Evolutionary conservation across 2,888 invertebrate genomes (phyloP).

Genomic region (Syrphus vitripennis): DNA sequence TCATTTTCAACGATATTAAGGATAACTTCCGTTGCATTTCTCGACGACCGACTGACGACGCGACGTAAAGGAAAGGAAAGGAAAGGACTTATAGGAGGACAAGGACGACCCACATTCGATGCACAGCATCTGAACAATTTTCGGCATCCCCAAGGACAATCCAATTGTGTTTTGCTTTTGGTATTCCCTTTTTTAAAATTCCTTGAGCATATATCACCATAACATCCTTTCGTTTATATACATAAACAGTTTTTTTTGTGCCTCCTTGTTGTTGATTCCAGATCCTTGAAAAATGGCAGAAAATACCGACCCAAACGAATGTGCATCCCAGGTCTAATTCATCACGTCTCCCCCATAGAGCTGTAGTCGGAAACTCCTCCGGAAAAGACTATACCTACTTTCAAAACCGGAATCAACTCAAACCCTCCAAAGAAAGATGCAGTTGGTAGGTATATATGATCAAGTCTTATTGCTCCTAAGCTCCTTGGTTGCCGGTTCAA

Average conservation of each 20-base stretch:
- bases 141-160: conserved; percentile 59
- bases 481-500: not conserved
- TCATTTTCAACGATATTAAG: conserved; percentile 64
- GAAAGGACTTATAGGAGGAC: not conserved
- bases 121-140: conserved; percentile 25
- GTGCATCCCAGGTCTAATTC: conserved; percentile 67
- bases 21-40: conserved; percentile 63
- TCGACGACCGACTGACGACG: not conserved
- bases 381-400: conserved; percentile 52
- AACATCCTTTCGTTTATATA: conserved; percentile 30
- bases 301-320: conserved; percentile 20
- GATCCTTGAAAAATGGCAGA: conserved; percentile 23
- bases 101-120: conserved; percentile 62
- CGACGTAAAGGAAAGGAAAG: too few species aligned
- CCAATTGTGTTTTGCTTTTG: conserved; percentile 54
- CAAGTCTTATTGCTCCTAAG: conserved; percentile 49
- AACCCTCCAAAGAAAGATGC: conserved; percentile 22
- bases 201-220: conserved; percentile 37
- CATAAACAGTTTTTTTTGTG: not conserved
- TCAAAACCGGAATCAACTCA: conserved; percentile 58
- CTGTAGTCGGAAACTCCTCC: conserved; percentile 46
- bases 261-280: conserved; percentile 16
- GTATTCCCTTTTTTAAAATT: conserved; percentile 24
- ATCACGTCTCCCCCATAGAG: conserved; percentile 45
- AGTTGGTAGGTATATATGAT: not conserved